Evolutionary conservation across 2,888 invertebrate species (phyloP).

Genomic region (Xanthorhoe designata): DNA sequence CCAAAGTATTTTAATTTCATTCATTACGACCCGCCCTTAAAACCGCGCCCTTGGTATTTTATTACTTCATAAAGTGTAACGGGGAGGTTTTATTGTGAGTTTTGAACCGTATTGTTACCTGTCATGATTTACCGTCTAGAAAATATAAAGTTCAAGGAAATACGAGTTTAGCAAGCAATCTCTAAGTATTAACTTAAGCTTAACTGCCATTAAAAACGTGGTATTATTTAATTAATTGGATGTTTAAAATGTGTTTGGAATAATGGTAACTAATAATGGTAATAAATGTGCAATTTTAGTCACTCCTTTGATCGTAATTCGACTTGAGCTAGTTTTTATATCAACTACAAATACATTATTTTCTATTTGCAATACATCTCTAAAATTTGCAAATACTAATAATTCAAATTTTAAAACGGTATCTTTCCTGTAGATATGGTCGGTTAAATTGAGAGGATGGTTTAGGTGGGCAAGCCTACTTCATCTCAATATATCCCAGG

Average conservation of each 20-base stretch:
- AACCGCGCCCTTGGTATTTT: constrained; percentile 37
- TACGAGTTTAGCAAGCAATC: not conserved
- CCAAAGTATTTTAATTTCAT: constrained; percentile 37
- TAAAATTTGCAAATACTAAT: too few relatives aligned
- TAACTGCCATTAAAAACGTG: not conserved
- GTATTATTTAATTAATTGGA: too few relatives aligned
- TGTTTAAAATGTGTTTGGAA: too few relatives aligned
- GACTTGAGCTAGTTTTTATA: too few relatives aligned
- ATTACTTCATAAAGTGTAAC: constrained; percentile 39
- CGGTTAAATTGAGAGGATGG: too few relatives aligned
- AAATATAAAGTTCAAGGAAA: constrained; percentile 19
- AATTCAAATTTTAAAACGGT: too few relatives aligned
- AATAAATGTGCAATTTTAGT: not conserved
- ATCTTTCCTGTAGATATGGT: too few relatives aligned
- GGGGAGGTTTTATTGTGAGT: constrained; percentile 38
- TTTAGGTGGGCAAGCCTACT: too few relatives aligned
- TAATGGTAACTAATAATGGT: too few relatives aligned
- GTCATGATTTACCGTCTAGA: constrained; percentile 31
- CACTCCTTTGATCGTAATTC: not conserved
- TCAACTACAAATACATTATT: too few relatives aligned
- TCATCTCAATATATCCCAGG: too few relatives aligned
- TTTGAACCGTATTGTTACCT: constrained; percentile 39
- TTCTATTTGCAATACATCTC: too few relatives aligned
- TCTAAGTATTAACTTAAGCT: not conserved
- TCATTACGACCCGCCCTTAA: constrained; percentile 35